phyloP scores from a whole-genome alignment of 2,888 invertebrate genomes.

The Temnothorax unifasciatus region DNA sequence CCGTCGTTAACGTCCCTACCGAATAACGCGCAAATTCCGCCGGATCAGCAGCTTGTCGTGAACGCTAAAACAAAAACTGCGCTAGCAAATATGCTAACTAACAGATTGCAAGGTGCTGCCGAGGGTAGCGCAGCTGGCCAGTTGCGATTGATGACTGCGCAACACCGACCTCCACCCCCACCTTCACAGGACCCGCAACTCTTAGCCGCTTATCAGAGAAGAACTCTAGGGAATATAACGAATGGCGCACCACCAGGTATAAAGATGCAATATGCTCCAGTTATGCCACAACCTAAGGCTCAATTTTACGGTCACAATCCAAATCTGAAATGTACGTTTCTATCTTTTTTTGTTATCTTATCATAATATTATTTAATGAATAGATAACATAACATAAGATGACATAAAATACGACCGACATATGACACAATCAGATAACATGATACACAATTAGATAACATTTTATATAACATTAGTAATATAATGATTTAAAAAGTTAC shows the following conservation, averaged over 20 bases:
- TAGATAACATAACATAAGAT: not conserved
- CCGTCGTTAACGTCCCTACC: conserved; percentile 80
- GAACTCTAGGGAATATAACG: conserved; percentile 88
- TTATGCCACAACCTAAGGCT: conserved; percentile 88
- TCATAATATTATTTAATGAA: not conserved
- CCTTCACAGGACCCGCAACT: conserved; percentile 86
- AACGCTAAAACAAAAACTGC: conserved; percentile 98
- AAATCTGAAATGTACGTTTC: conserved; percentile 90
- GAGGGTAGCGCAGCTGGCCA: conserved; percentile 87
- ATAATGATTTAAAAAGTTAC: not conserved
- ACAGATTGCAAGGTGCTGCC: conserved; percentile 89
- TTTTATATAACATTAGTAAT: not conserved
- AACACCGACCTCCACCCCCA: conserved; percentile 90
- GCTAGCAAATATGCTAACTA: conserved; percentile 97
- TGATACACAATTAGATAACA: not conserved
- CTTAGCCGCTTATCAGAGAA: conserved; percentile 84
- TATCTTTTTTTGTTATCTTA: conserved; percentile 4
- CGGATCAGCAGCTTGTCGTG: conserved; percentile 89
- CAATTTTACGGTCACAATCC: conserved; percentile 98
- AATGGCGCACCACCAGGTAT: conserved; percentile 86
- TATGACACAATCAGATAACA: too few relatives aligned
- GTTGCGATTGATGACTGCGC: conserved; percentile 93
- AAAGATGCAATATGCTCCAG: conserved; percentile 84
- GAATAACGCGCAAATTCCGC: conserved; percentile 82
- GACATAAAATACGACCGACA: too few relatives aligned